A percentile compares a stretch with the other conserved stretches of the same genome.
These are phyloP conservation scores for Nothocercus nigrocapillus DNA, from an alignment of 2,113 vertebrate genomes.

Conservation along the genomic window DNA sequence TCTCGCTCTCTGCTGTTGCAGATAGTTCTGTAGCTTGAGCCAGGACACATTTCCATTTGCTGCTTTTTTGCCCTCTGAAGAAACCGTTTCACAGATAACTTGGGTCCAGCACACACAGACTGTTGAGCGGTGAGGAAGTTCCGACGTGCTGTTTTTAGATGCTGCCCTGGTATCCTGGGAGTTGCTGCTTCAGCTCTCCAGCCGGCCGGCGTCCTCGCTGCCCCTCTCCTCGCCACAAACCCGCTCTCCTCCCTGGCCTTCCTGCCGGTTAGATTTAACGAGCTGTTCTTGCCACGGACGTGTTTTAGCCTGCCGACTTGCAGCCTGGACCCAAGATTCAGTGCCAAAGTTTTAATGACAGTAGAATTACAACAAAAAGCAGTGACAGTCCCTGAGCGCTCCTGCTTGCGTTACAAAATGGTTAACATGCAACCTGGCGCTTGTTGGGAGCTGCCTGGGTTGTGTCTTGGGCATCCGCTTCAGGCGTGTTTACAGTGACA, in stretches of 20 bases:
- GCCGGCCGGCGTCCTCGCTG: accelerated
- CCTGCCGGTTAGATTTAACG: background rate
- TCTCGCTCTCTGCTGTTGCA: background rate
- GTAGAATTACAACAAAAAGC: background rate
- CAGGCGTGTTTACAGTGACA: accelerated
- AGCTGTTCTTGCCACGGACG: background rate
- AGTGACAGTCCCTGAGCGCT: background rate
- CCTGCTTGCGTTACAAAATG: background rate
- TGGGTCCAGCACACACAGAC: too few species aligned
- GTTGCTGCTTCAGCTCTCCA: background rate
- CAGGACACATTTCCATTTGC: background rate
- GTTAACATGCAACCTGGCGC: background rate
- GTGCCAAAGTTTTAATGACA: constrained; percentile 14
- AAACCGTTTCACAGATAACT: background rate
- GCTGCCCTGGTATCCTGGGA: background rate
- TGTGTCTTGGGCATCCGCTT: background rate
- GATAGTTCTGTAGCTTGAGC: background rate
- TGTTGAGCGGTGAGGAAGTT: background rate
- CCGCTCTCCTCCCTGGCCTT: background rate
- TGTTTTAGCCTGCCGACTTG: constrained; percentile 6
- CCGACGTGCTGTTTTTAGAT: background rate
- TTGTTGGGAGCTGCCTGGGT: background rate
- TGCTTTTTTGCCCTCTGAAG: background rate
- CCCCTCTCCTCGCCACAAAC: background rate
- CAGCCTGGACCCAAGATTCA: background rate